Evolutionary conservation across 1,140 invertebrate genomes (phyloP), one percentile per base, ranked within the genome.

Genomic region (Andricus grossulariae): DNA sequence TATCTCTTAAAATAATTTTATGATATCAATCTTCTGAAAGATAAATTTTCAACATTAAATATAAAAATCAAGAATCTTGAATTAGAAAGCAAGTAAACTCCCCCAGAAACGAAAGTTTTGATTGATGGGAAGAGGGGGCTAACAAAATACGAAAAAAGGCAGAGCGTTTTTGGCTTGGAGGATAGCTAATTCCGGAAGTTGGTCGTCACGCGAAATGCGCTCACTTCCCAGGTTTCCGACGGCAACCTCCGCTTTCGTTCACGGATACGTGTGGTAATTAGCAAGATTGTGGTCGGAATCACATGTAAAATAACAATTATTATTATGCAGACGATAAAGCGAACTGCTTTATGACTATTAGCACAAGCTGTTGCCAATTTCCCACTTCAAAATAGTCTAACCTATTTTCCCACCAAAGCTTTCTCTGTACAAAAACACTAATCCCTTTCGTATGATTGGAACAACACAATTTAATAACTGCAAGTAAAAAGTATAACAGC

Each of bases 171-270:
- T 60, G 25, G 57, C 21, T 45, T 25, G 7, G 50, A 32, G 39
- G 71, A 78, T 85, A 80, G 81, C 77, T 85, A 84, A 86, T 83
- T 85, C 79, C 73, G 75, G 70, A 83, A 86, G 81, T 84, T 76
- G 78, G 70, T 55, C 75, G 66, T 78, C 77, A 52, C 83, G 78
- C 77, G 73, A 80, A 73, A 72, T 80, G 60, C 71, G 66, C 73
- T 76, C 74, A 80, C 79, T 80, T 80, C 60, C 55, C 66, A 55
- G 57, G 66, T 80, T 74, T 76, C 13, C 60, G 32, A 80, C 51
- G 72, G 60, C 50, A 74, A 75, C 50, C 45, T 50, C 19, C 60
- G 21, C 25, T 32, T 60, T 60, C 19, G 19, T 21, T 12, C n/a
- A 19, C 16, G 18, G 55, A 60, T 75, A 32, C 72, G 70, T 72